Evolutionary conservation across 1,140 invertebrate genomes (phyloP).

Genomic region (Chrysopa pallens): DNA sequence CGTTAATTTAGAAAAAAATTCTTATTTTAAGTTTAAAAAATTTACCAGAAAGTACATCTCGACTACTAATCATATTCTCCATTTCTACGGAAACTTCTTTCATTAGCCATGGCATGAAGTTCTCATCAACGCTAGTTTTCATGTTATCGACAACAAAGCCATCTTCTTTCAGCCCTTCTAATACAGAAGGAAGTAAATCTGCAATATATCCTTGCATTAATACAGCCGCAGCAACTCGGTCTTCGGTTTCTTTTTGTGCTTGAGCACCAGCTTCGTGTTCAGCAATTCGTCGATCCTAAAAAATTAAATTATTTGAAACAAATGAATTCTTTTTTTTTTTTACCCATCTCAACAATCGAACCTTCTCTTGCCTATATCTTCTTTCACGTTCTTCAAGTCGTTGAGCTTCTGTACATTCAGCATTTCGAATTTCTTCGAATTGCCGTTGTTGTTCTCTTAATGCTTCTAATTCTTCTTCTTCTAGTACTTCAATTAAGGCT

Average conservation of each 20-base stretch:
- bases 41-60: constrained; percentile 57
- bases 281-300: constrained; percentile 30
- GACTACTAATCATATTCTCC: constrained; percentile 55
- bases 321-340: background rate
- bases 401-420: constrained; percentile 58
- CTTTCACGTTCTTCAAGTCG: constrained; percentile 54
- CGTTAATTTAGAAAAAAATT: background rate
- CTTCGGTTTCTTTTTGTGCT: constrained; percentile 49
- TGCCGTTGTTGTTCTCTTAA: constrained; percentile 58
- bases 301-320: background rate
- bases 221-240: constrained; percentile 61
- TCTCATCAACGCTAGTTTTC: constrained; percentile 56
- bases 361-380: constrained; percentile 39
- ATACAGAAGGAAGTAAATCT: constrained; percentile 64
- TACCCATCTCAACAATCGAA: constrained; percentile 8
- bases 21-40: background rate
- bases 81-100: constrained; percentile 63
- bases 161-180: constrained; percentile 57
- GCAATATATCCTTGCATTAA: constrained; percentile 69
- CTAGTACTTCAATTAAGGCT: constrained; percentile 62
- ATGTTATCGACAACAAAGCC: constrained; percentile 56
- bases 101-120: constrained; percentile 77
- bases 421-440: constrained; percentile 55
- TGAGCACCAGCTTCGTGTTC: constrained; percentile 33
- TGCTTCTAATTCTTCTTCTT: constrained; percentile 56